Base-by-base conservation (phyloP, 2,113 vertebrate genomes). In the Brachypodius melanocephalos region DNA sequence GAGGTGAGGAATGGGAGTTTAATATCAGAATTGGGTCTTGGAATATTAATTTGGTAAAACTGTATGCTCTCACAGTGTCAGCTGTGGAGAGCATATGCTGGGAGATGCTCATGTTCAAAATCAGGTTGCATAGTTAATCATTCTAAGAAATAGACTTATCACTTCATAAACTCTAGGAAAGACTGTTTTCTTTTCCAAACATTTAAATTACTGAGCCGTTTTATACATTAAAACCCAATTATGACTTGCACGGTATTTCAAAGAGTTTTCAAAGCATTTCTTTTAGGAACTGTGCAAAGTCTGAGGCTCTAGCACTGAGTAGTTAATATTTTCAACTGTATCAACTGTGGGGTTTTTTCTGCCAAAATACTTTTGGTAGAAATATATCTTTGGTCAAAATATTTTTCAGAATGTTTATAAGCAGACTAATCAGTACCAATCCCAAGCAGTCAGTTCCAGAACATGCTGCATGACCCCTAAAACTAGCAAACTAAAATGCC, bases 141-240 rank as follows among this genome's bases (percentile, higher is more conserved):
- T 94, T 95, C 31, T 88, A 92, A 96, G 94, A 95, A 97, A 94
- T 46, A 81, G 88, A 91, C 90, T 97, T 94, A 81, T 7, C 95
- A 93, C 93, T 96, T 96, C 96, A 93, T 97, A 97, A 98, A 97
- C 85, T 95, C 91, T 61, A 93, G 76, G 65, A 97, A 95, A 96
- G 88, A 71, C 77, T 93, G 86, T 96, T 98, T 97, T 98, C 88
- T 96, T 97, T 97, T 95, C 89, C 78, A 96, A 97, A 97, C 89
- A 59, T 96, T 96, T 96, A 96, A 97, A 96, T 97, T 97, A 90
- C 93, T 97, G 83, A 87, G 92, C 77, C 55, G 2, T 97, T 97
- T 97, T 95, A 94, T 94, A 71, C 48, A 58, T 94, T 97, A 95
- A 96, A 97, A 95, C 73, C 74, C 87, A 96, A 90, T 96, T 96